Evolutionary conservation across 2,888 invertebrate species (phyloP).

Genomic region (Callosobruchus maculatus): DNA sequence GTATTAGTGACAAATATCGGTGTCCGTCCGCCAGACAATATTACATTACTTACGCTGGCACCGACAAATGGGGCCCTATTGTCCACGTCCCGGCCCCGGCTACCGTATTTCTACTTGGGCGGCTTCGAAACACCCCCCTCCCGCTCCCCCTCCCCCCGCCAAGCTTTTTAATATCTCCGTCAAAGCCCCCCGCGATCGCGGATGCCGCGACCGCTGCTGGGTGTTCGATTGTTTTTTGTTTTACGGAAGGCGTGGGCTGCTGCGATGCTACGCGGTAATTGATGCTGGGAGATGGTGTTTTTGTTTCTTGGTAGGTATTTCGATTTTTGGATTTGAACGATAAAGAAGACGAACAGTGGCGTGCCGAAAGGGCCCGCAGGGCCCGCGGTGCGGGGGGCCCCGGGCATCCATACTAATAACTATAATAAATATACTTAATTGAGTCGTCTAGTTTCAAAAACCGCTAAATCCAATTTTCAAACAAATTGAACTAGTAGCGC

Average conservation of each 20-base stretch:
- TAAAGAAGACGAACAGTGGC: too few species aligned
- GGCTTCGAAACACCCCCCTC: constrained; percentile 28
- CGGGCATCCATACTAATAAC: too few species aligned
- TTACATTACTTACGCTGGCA: constrained; percentile 42
- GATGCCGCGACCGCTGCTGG: background rate
- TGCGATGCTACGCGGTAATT: too few species aligned
- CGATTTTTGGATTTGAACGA: too few species aligned
- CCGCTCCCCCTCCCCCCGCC: constrained; percentile 33
- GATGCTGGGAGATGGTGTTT: background rate
- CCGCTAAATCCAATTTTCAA: too few species aligned
- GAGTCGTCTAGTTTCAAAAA: too few species aligned
- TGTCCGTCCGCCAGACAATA: constrained; percentile 38
- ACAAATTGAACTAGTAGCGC: too few species aligned
- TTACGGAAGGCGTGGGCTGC: too few species aligned
- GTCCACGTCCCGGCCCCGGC: constrained; percentile 32
- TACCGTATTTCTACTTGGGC: constrained; percentile 48
- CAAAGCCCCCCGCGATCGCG: constrained; percentile 18
- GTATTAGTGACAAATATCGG: constrained; percentile 38
- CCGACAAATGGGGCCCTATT: constrained; percentile 40
- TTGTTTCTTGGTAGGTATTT: too few species aligned
- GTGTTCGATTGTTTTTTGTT: background rate
- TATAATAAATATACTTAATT: too few species aligned
- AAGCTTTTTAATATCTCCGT: constrained; percentile 43
- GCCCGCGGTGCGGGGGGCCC: too few species aligned
- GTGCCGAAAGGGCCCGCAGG: too few species aligned